Evolutionary conservation across 2,888 invertebrate genomes (phyloP).

Genomic region (Cheiracanthium punctorium): DNA sequence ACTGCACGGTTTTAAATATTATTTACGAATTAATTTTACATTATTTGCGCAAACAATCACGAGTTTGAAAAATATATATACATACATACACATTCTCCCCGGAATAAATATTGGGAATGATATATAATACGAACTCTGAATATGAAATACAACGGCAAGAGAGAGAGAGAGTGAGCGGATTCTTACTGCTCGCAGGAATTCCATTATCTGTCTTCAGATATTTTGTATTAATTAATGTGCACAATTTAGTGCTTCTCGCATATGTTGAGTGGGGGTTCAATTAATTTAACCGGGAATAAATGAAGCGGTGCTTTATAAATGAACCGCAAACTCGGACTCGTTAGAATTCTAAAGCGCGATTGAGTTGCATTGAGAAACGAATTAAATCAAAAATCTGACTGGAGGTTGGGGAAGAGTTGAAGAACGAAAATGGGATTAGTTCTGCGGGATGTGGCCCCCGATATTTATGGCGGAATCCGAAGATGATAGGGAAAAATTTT

Average conservation of each 20-base stretch:
- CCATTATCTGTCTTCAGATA: neutral
- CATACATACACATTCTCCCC: neutral
- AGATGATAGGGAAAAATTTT: too few relatives aligned
- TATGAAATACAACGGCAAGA: neutral
- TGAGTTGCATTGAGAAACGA: neutral
- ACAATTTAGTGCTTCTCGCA: neutral
- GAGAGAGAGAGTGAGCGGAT: too few relatives aligned
- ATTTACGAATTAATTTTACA: too few relatives aligned
- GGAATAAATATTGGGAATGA: neutral
- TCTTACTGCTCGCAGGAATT: neutral
- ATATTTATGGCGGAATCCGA: too few relatives aligned
- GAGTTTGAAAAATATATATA: too few relatives aligned
- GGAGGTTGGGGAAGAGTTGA: too few relatives aligned
- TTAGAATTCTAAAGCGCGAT: neutral
- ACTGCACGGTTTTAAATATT: too few relatives aligned
- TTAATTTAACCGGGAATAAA: slow-evolving; percentile 1
- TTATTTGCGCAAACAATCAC: too few relatives aligned
- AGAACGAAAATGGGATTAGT: too few relatives aligned
- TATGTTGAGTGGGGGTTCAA: neutral
- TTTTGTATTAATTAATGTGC: slow-evolving; percentile 1
- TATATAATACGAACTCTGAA: neutral
- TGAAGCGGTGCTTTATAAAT: slow-evolving; percentile 7
- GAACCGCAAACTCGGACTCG: neutral
- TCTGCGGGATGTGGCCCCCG: too few relatives aligned
- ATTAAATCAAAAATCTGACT: neutral